Percentiles rank a stretch among this genome's conserved stretches.
Conservation (phyloP, 2,113 vertebrate species). For the Chamaetylas fuelleborni region DNA sequence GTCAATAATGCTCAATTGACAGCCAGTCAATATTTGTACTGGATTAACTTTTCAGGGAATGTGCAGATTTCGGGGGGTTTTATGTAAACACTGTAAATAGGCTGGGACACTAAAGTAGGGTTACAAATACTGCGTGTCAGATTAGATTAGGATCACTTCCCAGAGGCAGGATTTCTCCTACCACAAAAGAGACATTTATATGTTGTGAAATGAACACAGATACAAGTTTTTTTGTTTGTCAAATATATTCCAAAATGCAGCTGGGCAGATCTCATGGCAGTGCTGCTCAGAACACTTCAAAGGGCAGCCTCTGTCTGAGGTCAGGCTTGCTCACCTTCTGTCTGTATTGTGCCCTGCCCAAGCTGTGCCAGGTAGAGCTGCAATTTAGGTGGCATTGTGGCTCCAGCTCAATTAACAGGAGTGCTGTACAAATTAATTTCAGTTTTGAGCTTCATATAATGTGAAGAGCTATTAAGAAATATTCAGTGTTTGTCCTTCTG, state of each 20-base stretch:
- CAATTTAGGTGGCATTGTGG: not conserved
- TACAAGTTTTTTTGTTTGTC: constrained; percentile 46
- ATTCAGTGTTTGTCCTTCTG: not conserved
- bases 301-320: constrained; percentile 37
- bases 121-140: constrained; percentile 73
- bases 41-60: constrained; percentile 57
- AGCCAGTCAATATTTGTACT: constrained; percentile 64
- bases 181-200: constrained; percentile 60
- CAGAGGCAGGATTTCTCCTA: constrained; percentile 61
- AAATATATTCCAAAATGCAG: constrained; percentile 51
- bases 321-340: not conserved
- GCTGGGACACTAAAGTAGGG: constrained; percentile 68
- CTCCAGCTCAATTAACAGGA: not conserved
- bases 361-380: not conserved
- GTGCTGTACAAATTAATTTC: not conserved
- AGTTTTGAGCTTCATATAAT: not conserved
- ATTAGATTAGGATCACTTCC: constrained; percentile 74
- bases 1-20: constrained; percentile 61
- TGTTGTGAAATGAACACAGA: constrained; percentile 70
- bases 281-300: constrained; percentile 8
- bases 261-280: constrained; percentile 65
- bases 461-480: not conserved
- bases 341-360: fast-evolving
- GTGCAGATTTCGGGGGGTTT: constrained; percentile 61
- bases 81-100: constrained; percentile 76